Evolutionary conservation across 2,113 vertebrate genomes (phyloP).

Genomic region (Xiphorhynchus elegans): DNA sequence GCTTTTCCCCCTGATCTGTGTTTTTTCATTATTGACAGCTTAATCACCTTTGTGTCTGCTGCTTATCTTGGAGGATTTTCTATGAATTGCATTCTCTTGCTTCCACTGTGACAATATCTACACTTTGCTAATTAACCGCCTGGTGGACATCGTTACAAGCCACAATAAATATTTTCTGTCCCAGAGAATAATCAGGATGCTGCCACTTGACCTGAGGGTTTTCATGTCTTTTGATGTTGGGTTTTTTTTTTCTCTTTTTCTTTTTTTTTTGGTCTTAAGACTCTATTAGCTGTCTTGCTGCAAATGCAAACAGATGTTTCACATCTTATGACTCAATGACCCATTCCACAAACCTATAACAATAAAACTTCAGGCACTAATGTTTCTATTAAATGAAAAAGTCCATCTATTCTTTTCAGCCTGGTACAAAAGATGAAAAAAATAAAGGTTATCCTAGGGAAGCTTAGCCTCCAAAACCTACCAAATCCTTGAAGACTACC

Average conservation of each 20-base stretch:
- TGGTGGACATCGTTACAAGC: slow-evolving; percentile 21
- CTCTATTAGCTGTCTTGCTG: slow-evolving; percentile 39
- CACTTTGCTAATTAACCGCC: slow-evolving; percentile 37
- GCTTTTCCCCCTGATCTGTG: not conserved
- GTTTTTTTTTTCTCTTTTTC: not conserved
- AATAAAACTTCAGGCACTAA: slow-evolving; percentile 44
- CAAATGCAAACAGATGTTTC: slow-evolving; percentile 70
- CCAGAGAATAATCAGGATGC: not conserved
- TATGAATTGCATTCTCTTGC: not conserved
- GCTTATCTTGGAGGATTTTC: slow-evolving; percentile 42
- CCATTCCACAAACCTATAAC: slow-evolving; percentile 56
- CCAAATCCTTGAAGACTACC: slow-evolving; percentile 18
- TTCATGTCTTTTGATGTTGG: not conserved
- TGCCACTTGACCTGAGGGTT: slow-evolving; percentile 25
- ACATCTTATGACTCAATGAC: slow-evolving; percentile 56
- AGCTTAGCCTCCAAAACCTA: slow-evolving; percentile 50
- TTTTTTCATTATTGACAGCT: slow-evolving; percentile 34
- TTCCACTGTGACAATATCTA: slow-evolving; percentile 4
- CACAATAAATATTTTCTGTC: slow-evolving; percentile 36
- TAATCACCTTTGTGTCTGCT: slow-evolving; percentile 47
- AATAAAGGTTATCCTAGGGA: slow-evolving; percentile 45
- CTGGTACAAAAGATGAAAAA: slow-evolving; percentile 29
- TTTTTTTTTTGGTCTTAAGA: not conserved
- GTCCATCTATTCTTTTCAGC: slow-evolving; percentile 49
- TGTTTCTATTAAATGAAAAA: slow-evolving; percentile 72